Conservation (phyloP, 2,797 vertebrate species). For the Phrynocephalus forsythii region DNA sequence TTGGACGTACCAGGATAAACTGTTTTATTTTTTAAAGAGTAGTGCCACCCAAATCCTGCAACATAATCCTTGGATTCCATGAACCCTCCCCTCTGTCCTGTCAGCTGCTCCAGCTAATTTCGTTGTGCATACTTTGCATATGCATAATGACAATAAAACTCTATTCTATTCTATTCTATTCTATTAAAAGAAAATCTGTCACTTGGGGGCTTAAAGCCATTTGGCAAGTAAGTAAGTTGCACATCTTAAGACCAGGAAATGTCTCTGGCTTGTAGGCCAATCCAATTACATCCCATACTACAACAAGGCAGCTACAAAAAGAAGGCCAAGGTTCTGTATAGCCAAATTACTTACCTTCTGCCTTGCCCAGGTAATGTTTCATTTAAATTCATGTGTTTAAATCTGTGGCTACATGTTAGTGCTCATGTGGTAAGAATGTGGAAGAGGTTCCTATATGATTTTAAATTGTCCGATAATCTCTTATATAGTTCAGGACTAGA, state of each 20-base stretch:
- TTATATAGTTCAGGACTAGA: not conserved
- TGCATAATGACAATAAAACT: too few relatives aligned
- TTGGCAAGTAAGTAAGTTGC: not conserved
- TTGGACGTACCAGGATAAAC: constrained; percentile 36
- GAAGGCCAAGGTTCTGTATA: not conserved
- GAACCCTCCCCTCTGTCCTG: not conserved
- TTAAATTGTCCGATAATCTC: not conserved
- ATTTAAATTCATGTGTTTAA: constrained; percentile 10
- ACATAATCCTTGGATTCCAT: not conserved
- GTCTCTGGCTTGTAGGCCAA: not conserved
- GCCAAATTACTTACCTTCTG: not conserved
- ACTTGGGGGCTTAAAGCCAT: not conserved
- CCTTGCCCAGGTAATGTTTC: not conserved
- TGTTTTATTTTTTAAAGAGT: not conserved
- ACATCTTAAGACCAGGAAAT: not conserved
- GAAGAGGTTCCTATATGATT: constrained; percentile 15
- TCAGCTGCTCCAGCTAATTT: not conserved
- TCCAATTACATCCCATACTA: not conserved
- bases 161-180: too few relatives aligned
- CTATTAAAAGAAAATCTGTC: not conserved
- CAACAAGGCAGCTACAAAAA: not conserved
- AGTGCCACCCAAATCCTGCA: constrained; percentile 20
- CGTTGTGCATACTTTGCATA: too few relatives aligned
- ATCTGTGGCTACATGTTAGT: not conserved
- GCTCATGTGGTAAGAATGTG: not conserved